Evolutionary conservation across 2,888 invertebrate species (phyloP).

Genomic region (Scelioninae gen. 1): DNA sequence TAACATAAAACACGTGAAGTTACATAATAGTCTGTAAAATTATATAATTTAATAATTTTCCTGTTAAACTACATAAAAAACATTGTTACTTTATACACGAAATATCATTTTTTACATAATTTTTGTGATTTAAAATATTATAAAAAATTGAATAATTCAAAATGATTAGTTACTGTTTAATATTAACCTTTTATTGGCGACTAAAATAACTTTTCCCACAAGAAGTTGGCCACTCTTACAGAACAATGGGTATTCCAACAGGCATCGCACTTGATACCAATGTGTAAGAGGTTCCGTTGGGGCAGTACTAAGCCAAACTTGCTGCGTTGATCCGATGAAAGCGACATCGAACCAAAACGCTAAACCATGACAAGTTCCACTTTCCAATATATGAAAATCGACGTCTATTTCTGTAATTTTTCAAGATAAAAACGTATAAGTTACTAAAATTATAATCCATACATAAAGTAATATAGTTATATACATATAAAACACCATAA

Average conservation of each 20-base stretch:
- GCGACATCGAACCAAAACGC: slow-evolving; percentile 99
- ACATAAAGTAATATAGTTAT: too few species aligned
- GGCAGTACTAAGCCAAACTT: slow-evolving; percentile 98
- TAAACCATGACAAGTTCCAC: slow-evolving; percentile 97
- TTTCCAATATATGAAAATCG: slow-evolving; percentile 95
- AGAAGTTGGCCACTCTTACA: slow-evolving; percentile 97
- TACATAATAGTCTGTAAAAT: too few species aligned
- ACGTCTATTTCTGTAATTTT: slow-evolving; percentile 91
- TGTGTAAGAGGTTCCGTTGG: slow-evolving; percentile 99
- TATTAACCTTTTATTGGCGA: slow-evolving; percentile 94
- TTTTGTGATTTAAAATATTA: too few species aligned
- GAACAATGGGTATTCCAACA: slow-evolving; percentile 96
- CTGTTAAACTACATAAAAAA: too few species aligned
- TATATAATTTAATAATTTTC: too few species aligned
- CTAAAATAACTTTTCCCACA: slow-evolving; percentile 93
- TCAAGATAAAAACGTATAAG: not conserved
- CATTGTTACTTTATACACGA: too few species aligned
- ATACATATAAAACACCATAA: too few species aligned
- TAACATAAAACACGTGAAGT: too few species aligned
- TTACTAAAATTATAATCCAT: not conserved
- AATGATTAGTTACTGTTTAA: not conserved
- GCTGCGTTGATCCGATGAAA: slow-evolving; percentile 94
- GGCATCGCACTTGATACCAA: slow-evolving; percentile 99
- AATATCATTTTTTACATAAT: too few species aligned
- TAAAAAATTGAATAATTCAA: too few species aligned